These are phyloP conservation scores for Drosophila neonasuta DNA, from an alignment of 2,888 invertebrate species.

Conservation along the genomic window DNA sequence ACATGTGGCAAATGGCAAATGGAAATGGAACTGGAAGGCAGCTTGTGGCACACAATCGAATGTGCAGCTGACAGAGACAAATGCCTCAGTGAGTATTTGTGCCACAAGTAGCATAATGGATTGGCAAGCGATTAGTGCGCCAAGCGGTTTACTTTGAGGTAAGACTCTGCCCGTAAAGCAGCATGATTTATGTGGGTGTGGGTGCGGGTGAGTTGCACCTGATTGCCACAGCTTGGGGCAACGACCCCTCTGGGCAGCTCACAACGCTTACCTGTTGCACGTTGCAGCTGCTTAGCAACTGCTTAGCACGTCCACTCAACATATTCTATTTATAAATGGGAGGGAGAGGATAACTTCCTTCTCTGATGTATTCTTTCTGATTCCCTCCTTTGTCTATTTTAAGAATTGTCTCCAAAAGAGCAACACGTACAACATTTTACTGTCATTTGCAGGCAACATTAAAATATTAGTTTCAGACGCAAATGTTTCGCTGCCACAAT, in stretches of 20 bases:
- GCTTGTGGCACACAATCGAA: conserved; percentile 10
- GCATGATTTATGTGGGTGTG: conserved; percentile 33
- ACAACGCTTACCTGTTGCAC: conserved; percentile 55
- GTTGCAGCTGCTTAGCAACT: not conserved
- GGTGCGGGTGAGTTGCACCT: conserved; percentile 5
- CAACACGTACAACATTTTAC: conserved; percentile 36
- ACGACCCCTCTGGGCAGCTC: not conserved
- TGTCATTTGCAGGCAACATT: conserved; percentile 55
- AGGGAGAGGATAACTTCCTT: not conserved
- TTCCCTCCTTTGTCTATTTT: conserved; percentile 22
- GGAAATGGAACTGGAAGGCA: not conserved
- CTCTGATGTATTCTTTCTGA: not conserved
- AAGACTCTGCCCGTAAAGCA: not conserved
- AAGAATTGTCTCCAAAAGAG: conserved; percentile 5
- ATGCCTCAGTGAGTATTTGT: conserved; percentile 20
- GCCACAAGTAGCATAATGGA: conserved; percentile 11
- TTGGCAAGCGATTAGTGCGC: conserved; percentile 12
- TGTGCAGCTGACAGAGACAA: conserved; percentile 31
- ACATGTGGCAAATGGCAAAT: conserved; percentile 1
- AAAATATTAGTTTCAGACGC: conserved; percentile 60
- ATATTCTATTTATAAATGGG: conserved; percentile 25
- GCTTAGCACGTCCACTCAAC: not conserved
- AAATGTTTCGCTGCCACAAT: conserved; percentile 51
- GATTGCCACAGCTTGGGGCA: conserved; percentile 2
- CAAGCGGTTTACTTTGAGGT: conserved; percentile 10